Conservation (phyloP, 2,113 vertebrate species). For the Lepus europaeus region DNA sequence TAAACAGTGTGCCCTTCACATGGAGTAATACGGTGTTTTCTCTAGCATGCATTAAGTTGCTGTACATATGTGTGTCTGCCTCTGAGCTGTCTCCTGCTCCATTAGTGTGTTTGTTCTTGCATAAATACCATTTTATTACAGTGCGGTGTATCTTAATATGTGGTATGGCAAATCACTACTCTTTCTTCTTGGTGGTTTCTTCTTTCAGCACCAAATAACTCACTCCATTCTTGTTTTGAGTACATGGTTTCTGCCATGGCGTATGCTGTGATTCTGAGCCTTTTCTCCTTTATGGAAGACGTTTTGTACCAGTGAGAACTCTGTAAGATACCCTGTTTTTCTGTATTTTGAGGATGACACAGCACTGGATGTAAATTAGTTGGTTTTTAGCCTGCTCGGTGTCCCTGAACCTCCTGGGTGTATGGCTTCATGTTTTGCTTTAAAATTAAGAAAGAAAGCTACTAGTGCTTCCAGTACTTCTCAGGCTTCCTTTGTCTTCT, state of each 20-base stretch:
- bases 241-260: neutral
- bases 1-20: neutral
- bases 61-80: neutral
- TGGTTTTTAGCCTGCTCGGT: neutral
- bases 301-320: neutral
- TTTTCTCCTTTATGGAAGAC: neutral
- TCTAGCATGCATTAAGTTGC: neutral
- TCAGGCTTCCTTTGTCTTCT: neutral
- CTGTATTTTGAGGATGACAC: neutral
- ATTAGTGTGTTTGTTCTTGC: slow-evolving; percentile 1
- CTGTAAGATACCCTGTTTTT: too few species aligned
- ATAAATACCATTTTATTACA: neutral
- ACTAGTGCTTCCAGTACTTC: neutral
- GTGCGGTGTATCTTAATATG: neutral
- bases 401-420: neutral
- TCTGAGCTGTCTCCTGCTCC: neutral
- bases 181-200: neutral
- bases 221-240: neutral
- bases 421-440: neutral
- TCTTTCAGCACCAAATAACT: slow-evolving; percentile 35
- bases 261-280: neutral
- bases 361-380: neutral
- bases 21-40: neutral
- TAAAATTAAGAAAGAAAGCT: slow-evolving; percentile 9
- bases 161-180: neutral